Evolutionary conservation across 2,113 vertebrate species (phyloP), one percentile per base, ranked within the genome.

Genomic region (Galeopterus variegatus): DNA sequence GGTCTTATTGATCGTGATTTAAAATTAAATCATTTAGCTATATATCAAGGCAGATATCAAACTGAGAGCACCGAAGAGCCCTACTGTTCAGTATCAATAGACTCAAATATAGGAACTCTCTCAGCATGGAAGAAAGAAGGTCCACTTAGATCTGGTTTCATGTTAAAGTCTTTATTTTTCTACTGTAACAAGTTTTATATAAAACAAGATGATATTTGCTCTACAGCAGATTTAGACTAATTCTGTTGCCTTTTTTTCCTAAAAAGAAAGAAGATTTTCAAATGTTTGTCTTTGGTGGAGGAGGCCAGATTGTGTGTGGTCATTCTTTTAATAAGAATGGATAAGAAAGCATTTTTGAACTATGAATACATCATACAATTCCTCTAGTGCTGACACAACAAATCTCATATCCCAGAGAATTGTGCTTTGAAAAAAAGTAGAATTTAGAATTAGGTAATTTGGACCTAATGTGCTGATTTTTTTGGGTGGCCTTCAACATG

Each of bases 401-500:
- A 36, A 67, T 79, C 41, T 41, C 41, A 41, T 41, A 41, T 41
- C 36, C 65, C 36, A 88, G 90, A 80, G 45, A 95, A 90, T 14
- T 52, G 19, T 93, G 28, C 45, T 86, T 87, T 95, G 11, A 18
- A 73, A 77, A 83, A n/a, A 79, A 88, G 19, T 81, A 6, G 13
- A 88, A 85, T 91, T 82, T 84, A 93, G 62, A 94, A 23, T 28
- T 91, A 83, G 56, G 31, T 93, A 82, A 95, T 86, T 94, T 94
- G 77, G 77, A 54, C 48, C 17, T 48, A 88, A 84, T 88, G 33
- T 97, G 65, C 31, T 93, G 91, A 79, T 91, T 95, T 94, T 28
- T 28, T 92, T 96, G 89, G 56, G 91, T 85, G 77, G 24, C 48
- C 85, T 97, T 98, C 76, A 94, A 65, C 56, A 94, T 87, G 33